Percentiles rank a stretch among this genome's conserved stretches.
These are phyloP conservation scores for Vulpes vulpes DNA, from an alignment of 2,113 vertebrate species.

Conservation along the genomic window DNA sequence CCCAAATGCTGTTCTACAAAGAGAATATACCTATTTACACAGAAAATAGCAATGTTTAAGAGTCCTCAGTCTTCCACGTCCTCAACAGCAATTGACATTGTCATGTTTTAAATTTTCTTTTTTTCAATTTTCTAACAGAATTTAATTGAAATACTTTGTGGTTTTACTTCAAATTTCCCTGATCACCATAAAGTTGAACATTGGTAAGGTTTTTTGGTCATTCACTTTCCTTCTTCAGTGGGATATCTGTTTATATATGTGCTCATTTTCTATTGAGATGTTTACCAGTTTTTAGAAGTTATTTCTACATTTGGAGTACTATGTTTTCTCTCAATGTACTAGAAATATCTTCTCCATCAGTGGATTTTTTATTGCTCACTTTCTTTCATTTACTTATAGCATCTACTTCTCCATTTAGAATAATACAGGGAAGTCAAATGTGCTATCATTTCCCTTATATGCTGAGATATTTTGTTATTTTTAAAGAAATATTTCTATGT, in stretches of 20 bases:
- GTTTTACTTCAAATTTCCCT: background rate
- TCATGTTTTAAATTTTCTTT: background rate
- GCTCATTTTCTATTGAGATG: background rate
- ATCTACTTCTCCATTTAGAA: background rate
- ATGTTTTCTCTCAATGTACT: background rate
- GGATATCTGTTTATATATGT: background rate
- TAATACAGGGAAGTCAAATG: background rate
- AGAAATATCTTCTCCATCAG: background rate
- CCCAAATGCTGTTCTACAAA: background rate
- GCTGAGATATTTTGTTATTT: background rate
- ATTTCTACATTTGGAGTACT: background rate
- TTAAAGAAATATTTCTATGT: background rate
- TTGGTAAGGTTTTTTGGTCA: background rate
- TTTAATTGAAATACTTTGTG: background rate
- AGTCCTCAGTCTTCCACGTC: background rate
- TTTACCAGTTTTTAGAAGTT: background rate
- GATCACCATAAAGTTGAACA: background rate
- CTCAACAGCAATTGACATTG: background rate
- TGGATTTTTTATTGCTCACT: background rate
- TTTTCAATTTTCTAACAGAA: background rate
- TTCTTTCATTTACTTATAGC: background rate
- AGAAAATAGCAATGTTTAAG: background rate
- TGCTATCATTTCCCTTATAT: background rate
- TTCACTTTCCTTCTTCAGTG: background rate
- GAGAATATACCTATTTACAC: no score